Evolutionary conservation across 2,113 vertebrate species (phyloP), one percentile per base, ranked within the genome.

Genomic region (Manacus vitellinus): DNA sequence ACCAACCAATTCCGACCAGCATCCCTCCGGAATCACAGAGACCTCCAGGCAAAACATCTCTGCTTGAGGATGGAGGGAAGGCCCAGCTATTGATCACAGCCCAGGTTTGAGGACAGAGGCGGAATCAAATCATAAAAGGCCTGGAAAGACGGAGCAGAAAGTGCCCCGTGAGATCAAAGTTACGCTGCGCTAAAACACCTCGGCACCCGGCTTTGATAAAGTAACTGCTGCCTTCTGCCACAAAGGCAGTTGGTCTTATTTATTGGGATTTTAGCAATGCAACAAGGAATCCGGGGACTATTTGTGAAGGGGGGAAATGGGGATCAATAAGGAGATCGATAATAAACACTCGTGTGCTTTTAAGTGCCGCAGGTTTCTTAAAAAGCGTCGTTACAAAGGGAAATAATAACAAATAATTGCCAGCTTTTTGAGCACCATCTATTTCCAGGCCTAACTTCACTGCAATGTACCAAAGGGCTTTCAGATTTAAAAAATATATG

Each of bases 371-470:
- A 74, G 90, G 39, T 16, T 75, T 75, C 59, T 52, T 37, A 7
- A 63, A 89, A 80, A 77, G 43, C 55, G 31, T 39, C 55, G 30
- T n/a, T 54, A n/a, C 58, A 30, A 30, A 83, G 63, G 71, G 82
- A 92, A 94, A 88, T 65, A 88, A 79, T 41, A 86, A 88, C n/a
- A 93, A 94, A 70, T 83, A 72, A 85, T 68, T 39, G 59, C 46
- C 59, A 74, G 37, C 0, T 0, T 70, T 83, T 77, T 56, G 43
- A 91, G 75, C 68, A 67, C 59, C 24, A 25, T 37, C 56, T 72
- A 49, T 89, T 78, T 85, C 75, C 58, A 85, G 58, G 37, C 25
- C 21, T 43, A 55, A 73, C 80, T 92, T 73, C 70, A 39, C 41
- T 61, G 25, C 10, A 49, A 73, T 5, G 7, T 49, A 65, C 55